Evolutionary conservation across 2,888 invertebrate species (phyloP).

Genomic region (Pegoplata infirma): DNA sequence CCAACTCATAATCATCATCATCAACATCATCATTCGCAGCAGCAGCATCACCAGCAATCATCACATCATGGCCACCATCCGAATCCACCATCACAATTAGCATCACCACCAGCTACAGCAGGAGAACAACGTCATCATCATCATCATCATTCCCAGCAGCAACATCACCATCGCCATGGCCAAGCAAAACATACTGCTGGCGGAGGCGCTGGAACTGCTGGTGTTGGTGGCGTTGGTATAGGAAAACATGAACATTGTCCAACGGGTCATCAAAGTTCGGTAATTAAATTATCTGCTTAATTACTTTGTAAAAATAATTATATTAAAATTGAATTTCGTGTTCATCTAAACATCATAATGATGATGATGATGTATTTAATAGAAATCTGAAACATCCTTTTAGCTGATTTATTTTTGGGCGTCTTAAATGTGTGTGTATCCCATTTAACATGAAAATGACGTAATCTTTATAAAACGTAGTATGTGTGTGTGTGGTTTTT

Average conservation of each 20-base stretch:
- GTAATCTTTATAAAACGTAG: constrained; percentile 37
- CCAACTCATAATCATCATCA: constrained; percentile 75
- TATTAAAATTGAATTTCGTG: not conserved
- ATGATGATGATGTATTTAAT: constrained; percentile 15
- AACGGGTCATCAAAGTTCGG: constrained; percentile 74
- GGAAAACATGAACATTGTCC: constrained; percentile 74
- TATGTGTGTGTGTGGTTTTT: constrained; percentile 1
- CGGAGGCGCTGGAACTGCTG: not conserved
- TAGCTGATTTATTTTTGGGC: not conserved
- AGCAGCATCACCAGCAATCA: constrained; percentile 57
- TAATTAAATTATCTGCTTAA: constrained; percentile 60
- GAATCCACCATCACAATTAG: constrained; percentile 63
- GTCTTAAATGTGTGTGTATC: constrained; percentile 30
- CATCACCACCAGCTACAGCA: constrained; percentile 62
- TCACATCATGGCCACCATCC: constrained; percentile 63
- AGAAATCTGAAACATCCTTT: constrained; percentile 11
- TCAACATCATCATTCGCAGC: constrained; percentile 64
- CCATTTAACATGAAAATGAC: constrained; percentile 42
- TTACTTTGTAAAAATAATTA: too few relatives aligned
- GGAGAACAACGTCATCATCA: constrained; percentile 42
- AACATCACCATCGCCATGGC: constrained; percentile 54
- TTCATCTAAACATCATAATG: not conserved
- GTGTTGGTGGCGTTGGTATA: not conserved
- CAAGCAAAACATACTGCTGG: constrained; percentile 67
- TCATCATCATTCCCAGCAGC: not conserved